Percentiles rank a stretch among this genome's conserved stretches.
phyloP scores from a whole-genome alignment of 35 echinoderm and acorn worm species.

The Lytechinus variegatus region DNA sequence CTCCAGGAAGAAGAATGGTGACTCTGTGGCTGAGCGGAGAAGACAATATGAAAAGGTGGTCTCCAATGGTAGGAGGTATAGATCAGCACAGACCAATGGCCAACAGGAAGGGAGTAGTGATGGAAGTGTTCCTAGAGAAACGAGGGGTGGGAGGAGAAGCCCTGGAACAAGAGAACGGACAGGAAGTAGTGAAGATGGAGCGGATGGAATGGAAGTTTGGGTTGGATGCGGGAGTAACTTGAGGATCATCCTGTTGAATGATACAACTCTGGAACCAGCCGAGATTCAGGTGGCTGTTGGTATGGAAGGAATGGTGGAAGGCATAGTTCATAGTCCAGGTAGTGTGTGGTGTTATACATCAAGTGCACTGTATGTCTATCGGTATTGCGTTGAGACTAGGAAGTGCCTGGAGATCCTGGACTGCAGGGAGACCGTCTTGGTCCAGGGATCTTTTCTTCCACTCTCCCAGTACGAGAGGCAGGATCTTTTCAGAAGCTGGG shows the following conservation, averaged over 20 bases:
- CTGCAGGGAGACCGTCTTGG: neutral
- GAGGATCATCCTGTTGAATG: neutral
- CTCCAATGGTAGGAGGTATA: neutral
- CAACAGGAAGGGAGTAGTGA: neutral
- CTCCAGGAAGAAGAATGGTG: neutral
- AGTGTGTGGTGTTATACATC: conserved; percentile 49
- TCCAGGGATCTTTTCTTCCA: conserved; percentile 1
- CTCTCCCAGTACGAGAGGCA: neutral
- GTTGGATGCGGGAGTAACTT: conserved; percentile 44
- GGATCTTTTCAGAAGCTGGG: neutral
- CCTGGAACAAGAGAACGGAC: neutral
- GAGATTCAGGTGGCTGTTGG: neutral
- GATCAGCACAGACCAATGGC: neutral
- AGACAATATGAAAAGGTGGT: neutral
- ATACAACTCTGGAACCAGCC: neutral
- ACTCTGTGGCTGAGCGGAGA: neutral
- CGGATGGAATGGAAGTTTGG: conserved; percentile 48
- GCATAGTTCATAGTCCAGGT: neutral
- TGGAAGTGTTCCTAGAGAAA: neutral
- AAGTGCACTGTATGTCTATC: conserved; percentile 15
- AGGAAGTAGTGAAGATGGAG: neutral
- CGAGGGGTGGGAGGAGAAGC: neutral
- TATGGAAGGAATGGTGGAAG: conserved; percentile 7
- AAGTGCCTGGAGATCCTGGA: neutral
- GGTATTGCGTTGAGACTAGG: conserved; percentile 33